Evolutionary conservation across 2,797 vertebrate species (phyloP).

Genomic region (Salmo trutta): DNA sequence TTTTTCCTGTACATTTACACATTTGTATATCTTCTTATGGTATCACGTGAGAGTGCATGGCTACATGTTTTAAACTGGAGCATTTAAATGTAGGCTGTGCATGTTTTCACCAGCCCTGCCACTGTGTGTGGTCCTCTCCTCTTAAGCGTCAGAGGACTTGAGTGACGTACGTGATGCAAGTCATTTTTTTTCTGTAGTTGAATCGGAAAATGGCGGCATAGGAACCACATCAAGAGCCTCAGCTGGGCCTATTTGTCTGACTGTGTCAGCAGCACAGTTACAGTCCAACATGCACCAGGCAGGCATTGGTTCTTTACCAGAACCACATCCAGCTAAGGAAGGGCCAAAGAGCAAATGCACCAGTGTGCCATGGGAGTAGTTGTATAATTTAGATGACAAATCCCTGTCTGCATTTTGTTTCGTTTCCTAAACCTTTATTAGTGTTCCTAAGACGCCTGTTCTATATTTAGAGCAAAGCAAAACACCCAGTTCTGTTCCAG

Average conservation of each 20-base stretch:
- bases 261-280: not conserved
- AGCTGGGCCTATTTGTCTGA: not conserved
- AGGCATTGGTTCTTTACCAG: not conserved
- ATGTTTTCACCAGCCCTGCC: slow-evolving; percentile 4
- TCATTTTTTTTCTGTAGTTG: no score
- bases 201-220: slow-evolving; percentile 23
- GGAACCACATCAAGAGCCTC: slow-evolving; percentile 9
- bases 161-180: slow-evolving; percentile 27
- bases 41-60: not conserved
- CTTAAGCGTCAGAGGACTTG: slow-evolving; percentile 21
- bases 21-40: no score
- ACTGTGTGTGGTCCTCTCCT: slow-evolving; percentile 24
- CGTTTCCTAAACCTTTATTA: not conserved
- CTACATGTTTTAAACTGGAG: not conserved
- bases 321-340: not conserved
- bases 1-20: no score
- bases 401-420: not conserved
- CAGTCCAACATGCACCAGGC: not conserved
- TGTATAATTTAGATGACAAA: not conserved
- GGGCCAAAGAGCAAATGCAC: not conserved
- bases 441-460: no score
- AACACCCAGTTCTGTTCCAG: not conserved
- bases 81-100: not conserved
- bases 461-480: not conserved
- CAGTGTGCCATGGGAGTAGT: not conserved